phyloP scores from a whole-genome alignment of 2,888 invertebrate genomes.

The Hemithea aestivaria region DNA sequence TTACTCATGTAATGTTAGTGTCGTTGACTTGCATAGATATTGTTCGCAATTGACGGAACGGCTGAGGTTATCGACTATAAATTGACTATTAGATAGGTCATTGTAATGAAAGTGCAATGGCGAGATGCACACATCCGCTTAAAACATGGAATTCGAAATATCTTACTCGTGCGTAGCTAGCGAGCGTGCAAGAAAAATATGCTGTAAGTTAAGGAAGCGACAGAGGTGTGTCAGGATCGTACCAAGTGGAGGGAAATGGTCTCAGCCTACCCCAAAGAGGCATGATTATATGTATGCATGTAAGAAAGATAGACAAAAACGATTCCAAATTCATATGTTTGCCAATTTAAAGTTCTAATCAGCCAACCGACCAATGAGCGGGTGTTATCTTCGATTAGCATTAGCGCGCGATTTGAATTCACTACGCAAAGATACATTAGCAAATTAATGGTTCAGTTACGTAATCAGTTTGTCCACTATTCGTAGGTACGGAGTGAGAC shows the following conservation, averaged over 20 bases:
- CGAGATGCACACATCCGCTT: constrained; percentile 6
- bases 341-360: constrained; percentile 34
- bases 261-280: too few species aligned
- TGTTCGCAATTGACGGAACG: constrained; percentile 41
- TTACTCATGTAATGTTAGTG: constrained; percentile 61
- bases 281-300: too few species aligned
- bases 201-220: too few species aligned
- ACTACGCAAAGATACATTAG: constrained; percentile 47
- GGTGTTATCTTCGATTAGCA: constrained; percentile 38
- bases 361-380: constrained; percentile 31
- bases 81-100: constrained; percentile 41
- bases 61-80: constrained; percentile 44
- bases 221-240: too few species aligned
- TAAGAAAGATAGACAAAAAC: constrained; percentile 8
- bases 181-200: too few species aligned
- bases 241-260: too few species aligned
- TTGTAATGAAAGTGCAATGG: constrained; percentile 28
- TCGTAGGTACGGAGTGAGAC: constrained; percentile 52
- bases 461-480: constrained; percentile 57
- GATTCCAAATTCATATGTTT: constrained; percentile 3
- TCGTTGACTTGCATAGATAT: constrained; percentile 71
- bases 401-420: constrained; percentile 46
- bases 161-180: too few species aligned
- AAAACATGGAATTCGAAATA: not conserved
- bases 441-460: constrained; percentile 60